Percentiles rank a stretch among this genome's conserved stretches.
These are phyloP conservation scores for Apeira syringaria DNA, from an alignment of 2,888 invertebrate genomes.

Conservation along the genomic window DNA sequence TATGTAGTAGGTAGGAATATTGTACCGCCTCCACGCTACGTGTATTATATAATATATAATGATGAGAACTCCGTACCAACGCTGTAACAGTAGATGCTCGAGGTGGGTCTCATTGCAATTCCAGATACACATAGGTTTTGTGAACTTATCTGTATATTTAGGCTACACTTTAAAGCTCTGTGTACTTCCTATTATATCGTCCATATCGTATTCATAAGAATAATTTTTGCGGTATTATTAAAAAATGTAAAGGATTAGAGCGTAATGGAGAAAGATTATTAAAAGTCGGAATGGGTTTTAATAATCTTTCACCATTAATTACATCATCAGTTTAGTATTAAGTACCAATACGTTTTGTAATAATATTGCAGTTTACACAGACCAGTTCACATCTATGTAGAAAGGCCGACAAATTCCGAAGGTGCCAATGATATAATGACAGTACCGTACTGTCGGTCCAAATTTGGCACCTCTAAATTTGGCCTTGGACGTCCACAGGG, in stretches of 20 bases:
- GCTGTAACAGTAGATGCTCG: slow-evolving; percentile 46
- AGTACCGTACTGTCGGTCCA: slow-evolving; percentile 1
- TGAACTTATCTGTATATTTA: slow-evolving; percentile 54
- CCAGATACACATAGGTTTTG: slow-evolving; percentile 42
- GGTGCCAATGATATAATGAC: slow-evolving; percentile 24
- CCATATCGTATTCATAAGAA: slow-evolving; percentile 38
- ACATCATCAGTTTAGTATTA: no score
- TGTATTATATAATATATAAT: slow-evolving; percentile 5
- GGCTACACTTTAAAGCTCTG: slow-evolving; percentile 43
- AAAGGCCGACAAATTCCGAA: slow-evolving; percentile 20
- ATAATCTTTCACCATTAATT: no score
- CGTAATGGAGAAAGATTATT: no score
- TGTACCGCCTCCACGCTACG: background rate
- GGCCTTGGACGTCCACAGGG: slow-evolving; percentile 29
- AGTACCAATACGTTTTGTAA: no score
- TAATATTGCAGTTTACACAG: slow-evolving; percentile 36
- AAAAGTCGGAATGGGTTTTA: no score
- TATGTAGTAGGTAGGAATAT: no score
- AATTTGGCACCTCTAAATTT: slow-evolving; percentile 24
- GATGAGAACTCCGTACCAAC: slow-evolving; percentile 17
- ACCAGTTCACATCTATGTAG: slow-evolving; percentile 49
- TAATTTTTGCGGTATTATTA: slow-evolving; percentile 11
- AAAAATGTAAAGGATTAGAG: no score
- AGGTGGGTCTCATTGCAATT: slow-evolving; percentile 60
- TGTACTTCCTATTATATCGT: slow-evolving; percentile 31